Evolutionary conservation across 2,888 invertebrate species (phyloP), one percentile per base, ranked within the genome.

Genomic region (Drosophila prostipennis): DNA sequence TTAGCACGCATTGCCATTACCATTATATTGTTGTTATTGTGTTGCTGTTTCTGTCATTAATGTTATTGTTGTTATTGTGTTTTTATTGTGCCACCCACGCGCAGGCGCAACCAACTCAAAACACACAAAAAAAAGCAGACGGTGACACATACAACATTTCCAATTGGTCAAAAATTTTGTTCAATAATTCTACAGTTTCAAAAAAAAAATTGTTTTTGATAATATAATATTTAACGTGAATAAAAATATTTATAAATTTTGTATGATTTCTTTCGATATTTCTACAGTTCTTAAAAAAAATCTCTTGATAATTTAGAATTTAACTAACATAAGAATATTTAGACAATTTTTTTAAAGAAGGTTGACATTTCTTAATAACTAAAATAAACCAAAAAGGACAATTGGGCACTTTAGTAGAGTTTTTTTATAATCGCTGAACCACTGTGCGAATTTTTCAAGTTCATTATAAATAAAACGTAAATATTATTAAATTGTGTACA

Each of bases 381-480:
- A 23, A 23, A 23, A 23, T 23, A 23, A 3, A 23, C 3, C 2
- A 19, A 19, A 19, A 19, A n/a, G n/a, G n/a, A n/a, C n/a, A n/a
- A n/a, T n/a, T n/a, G n/a, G n/a, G n/a, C n/a, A n/a, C n/a, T n/a
- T n/a, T n/a, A n/a, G n/a, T n/a, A n/a, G n/a, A n/a, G n/a, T n/a
- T 6, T 23, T 42, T 19, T 11, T 42, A 54, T 26, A 2, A 43
- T 36, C 23, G 4, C 36, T 10, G 8, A 32, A 40, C 75, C 73
- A 73, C 75, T 74, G 73, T 74, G 69, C 71, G 52, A 56, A 56
- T 52, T 71, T 68, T 80, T 83, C 82, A 83, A 83, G 82, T 83
- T 83, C 89, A 83, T 79, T 86, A 86, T 79, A 77, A 86, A 88
- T 65, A 82, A 85, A 83, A 88, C 88, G 88, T 83, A 85, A 83